A percentile compares a stretch with the other conserved stretches of the same genome.
Conservation (phyloP, 2,888 invertebrate species). For the Oscheius sp. region DNA sequence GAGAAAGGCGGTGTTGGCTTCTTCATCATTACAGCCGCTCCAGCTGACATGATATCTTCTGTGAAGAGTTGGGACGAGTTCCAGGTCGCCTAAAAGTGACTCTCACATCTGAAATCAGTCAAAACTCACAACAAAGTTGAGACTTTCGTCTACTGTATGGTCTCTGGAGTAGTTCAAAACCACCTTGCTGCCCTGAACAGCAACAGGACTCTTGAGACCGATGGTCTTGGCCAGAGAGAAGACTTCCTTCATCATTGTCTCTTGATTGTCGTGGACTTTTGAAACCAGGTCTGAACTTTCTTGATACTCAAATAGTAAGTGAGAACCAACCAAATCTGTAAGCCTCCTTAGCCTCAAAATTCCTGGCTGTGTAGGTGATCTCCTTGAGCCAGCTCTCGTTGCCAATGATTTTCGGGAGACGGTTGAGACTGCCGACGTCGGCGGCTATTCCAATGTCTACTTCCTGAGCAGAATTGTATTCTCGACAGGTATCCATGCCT, state of each 20-base stretch:
- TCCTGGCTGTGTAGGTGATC: slow-evolving; percentile 83
- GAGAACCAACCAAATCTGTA: slow-evolving; percentile 74
- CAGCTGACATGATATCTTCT: slow-evolving; percentile 33
- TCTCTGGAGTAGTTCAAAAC: slow-evolving; percentile 85
- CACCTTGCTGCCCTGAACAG: slow-evolving; percentile 88
- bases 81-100: slow-evolving; percentile 33
- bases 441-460: slow-evolving; percentile 86
- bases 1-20: slow-evolving; percentile 31
- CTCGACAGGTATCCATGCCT: slow-evolving; percentile 76
- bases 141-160: slow-evolving; percentile 83
- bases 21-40: slow-evolving; percentile 29
- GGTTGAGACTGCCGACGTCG: slow-evolving; percentile 92
- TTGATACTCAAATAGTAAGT: neutral
- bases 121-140: slow-evolving; percentile 25
- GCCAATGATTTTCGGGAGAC: slow-evolving; percentile 82
- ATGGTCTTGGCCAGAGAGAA: slow-evolving; percentile 83
- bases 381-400: slow-evolving; percentile 55
- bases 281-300: slow-evolving; percentile 29
- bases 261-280: slow-evolving; percentile 40
- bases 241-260: slow-evolving; percentile 41
- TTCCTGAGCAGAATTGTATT: slow-evolving; percentile 77
- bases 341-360: slow-evolving; percentile 79
- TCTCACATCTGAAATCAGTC: neutral
- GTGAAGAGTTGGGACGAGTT: slow-evolving; percentile 39
- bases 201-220: slow-evolving; percentile 90